phyloP scores from a whole-genome alignment of 2,888 invertebrate species.

The Ecliptopera silaceata region DNA sequence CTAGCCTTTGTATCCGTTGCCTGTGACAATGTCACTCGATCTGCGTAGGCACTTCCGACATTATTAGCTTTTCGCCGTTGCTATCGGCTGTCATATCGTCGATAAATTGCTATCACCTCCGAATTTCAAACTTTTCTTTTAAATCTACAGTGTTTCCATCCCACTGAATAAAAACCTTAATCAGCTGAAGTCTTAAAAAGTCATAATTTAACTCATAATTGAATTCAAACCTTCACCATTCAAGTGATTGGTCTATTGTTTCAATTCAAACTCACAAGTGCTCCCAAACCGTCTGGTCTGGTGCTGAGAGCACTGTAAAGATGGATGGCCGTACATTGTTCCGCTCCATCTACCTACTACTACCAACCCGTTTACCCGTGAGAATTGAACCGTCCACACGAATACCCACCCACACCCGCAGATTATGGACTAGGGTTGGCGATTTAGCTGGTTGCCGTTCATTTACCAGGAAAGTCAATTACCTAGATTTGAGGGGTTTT shows the following conservation, averaged over 20 bases:
- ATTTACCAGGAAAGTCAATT: not conserved
- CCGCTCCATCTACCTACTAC: constrained; percentile 1
- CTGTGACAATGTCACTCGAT: constrained; percentile 3
- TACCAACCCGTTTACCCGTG: constrained; percentile 4
- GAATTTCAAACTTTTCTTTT: not conserved
- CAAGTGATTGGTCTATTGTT: not conserved
- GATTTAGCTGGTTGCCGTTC: not conserved
- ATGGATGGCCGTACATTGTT: not conserved
- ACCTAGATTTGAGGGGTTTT: too few relatives aligned
- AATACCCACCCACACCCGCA: not conserved
- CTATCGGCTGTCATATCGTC: not conserved
- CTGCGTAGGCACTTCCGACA: constrained; percentile 1
- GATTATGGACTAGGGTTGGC: not conserved
- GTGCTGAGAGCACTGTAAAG: not conserved
- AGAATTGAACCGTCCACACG: constrained; percentile 6
- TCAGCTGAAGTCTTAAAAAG: too few relatives aligned
- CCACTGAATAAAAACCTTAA: too few relatives aligned
- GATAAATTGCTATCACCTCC: not conserved
- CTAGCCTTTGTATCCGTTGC: not conserved
- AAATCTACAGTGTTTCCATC: too few relatives aligned
- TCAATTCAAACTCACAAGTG: not conserved
- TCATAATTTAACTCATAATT: too few relatives aligned
- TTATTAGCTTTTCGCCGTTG: not conserved
- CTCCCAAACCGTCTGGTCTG: not conserved
- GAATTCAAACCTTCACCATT: not conserved